Percentiles rank a stretch among this genome's conserved stretches.
Evolutionary conservation across 2,888 invertebrate genomes (phyloP).

Genomic region (Drosophila trichaetosa): DNA sequence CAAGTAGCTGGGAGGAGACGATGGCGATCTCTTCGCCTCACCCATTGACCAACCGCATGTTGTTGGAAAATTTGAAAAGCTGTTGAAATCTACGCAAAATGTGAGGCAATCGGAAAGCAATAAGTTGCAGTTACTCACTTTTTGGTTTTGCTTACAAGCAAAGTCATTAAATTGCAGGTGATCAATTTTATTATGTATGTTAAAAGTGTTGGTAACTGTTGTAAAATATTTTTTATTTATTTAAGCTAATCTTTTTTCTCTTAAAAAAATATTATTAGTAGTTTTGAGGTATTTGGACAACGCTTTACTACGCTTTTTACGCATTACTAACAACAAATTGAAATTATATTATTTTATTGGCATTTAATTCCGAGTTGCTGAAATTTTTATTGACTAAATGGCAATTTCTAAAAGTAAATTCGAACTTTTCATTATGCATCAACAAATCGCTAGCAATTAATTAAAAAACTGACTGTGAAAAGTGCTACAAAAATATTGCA

Average conservation of each 20-base stretch:
- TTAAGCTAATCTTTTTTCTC: not conserved
- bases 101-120: slow-evolving; percentile 47
- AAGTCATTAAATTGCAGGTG: slow-evolving; percentile 40
- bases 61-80: slow-evolving; percentile 37
- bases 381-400: not conserved
- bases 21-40: not conserved
- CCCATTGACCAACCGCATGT: slow-evolving; percentile 8
- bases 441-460: slow-evolving; percentile 28
- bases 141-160: slow-evolving; percentile 18
- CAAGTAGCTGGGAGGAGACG: slow-evolving; percentile 1
- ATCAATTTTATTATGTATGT: slow-evolving; percentile 44
- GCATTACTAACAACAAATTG: not conserved
- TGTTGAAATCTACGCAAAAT: slow-evolving; percentile 51
- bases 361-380: slow-evolving; percentile 5
- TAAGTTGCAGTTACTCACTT: slow-evolving; percentile 25
- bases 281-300: not conserved
- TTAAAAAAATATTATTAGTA: not conserved
- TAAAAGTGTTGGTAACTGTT: slow-evolving; percentile 12
- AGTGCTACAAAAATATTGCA: slow-evolving; percentile 21
- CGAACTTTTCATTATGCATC: slow-evolving; percentile 32
- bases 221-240: not conserved
- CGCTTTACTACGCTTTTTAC: no score
- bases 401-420: not conserved
- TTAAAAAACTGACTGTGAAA: slow-evolving; percentile 18
- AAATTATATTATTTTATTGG: not conserved